phyloP scores from a whole-genome alignment of 2,888 invertebrate genomes.

The Horisme vitalbata region DNA sequence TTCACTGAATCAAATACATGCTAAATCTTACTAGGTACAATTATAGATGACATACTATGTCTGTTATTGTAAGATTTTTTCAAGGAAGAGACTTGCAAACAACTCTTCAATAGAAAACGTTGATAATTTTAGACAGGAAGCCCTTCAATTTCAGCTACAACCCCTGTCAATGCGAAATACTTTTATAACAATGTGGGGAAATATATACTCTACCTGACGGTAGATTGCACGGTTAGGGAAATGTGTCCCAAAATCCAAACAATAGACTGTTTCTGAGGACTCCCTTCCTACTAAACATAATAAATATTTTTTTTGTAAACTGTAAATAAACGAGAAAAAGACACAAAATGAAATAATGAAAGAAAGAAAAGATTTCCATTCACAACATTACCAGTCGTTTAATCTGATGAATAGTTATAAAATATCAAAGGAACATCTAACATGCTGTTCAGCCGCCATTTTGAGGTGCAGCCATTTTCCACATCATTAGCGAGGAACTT shows the following conservation, averaged over 20 bases:
- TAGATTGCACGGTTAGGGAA: too few species aligned
- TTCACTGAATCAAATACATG: too few species aligned
- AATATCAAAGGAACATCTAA: conserved; percentile 16
- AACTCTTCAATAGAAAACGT: neutral
- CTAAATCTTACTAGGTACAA: too few species aligned
- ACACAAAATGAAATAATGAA: neutral
- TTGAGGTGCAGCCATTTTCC: conserved; percentile 26
- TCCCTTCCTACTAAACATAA: too few species aligned
- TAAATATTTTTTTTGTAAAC: too few species aligned
- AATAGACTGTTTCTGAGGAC: too few species aligned
- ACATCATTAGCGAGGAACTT: conserved; percentile 31
- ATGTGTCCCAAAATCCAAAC: too few species aligned
- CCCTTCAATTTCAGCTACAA: conserved; percentile 8
- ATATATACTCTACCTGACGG: neutral
- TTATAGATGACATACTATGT: too few species aligned
- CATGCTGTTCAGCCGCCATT: conserved; percentile 16
- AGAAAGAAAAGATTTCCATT: neutral
- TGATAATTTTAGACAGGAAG: conserved; percentile 1
- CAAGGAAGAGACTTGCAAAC: neutral
- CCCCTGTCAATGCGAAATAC: conserved; percentile 12
- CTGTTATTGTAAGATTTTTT: too few species aligned
- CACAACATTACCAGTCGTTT: conserved; percentile 9
- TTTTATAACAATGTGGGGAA: neutral
- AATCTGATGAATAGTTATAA: conserved; percentile 11
- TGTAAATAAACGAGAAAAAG: neutral